These are phyloP conservation scores for Pseudomyrmex gracilis DNA, from an alignment of 1,140 invertebrate species.

Conservation along the genomic window DNA sequence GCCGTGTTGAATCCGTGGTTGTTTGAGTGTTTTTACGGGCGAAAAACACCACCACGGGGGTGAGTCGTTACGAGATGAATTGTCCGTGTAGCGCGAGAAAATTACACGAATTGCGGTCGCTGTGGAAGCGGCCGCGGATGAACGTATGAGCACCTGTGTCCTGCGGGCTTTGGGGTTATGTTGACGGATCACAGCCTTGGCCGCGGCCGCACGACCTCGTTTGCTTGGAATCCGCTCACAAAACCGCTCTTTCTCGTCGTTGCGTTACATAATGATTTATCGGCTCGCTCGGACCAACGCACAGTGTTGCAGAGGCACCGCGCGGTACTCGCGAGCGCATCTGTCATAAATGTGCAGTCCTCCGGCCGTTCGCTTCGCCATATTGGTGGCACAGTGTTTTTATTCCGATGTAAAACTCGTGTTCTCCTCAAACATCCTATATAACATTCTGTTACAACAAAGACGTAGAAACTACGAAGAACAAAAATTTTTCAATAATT, in stretches of 20 bases:
- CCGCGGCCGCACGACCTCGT: constrained; percentile 46
- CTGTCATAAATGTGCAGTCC: constrained; percentile 23
- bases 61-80: constrained; percentile 49
- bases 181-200: constrained; percentile 68
- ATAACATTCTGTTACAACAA: neutral
- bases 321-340: neutral
- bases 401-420: constrained; percentile 3
- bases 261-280: constrained; percentile 28
- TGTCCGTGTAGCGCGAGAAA: neutral
- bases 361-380: constrained; percentile 55
- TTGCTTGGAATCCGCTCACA: constrained; percentile 35
- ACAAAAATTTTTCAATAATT: neutral
- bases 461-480: neutral
- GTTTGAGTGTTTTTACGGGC: constrained; percentile 61
- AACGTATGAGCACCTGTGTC: neutral
- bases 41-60: constrained; percentile 49
- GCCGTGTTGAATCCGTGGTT: constrained; percentile 32
- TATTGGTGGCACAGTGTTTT: constrained; percentile 65
- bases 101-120: neutral
- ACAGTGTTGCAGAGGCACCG: neutral
- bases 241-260: constrained; percentile 21
- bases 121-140: neutral
- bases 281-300: neutral
- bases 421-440: neutral
- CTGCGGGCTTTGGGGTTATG: constrained; percentile 67